phyloP scores from a whole-genome alignment of 37 sponge, comb jelly and placozoan genomes.

The Dysidea cf. avara region DNA sequence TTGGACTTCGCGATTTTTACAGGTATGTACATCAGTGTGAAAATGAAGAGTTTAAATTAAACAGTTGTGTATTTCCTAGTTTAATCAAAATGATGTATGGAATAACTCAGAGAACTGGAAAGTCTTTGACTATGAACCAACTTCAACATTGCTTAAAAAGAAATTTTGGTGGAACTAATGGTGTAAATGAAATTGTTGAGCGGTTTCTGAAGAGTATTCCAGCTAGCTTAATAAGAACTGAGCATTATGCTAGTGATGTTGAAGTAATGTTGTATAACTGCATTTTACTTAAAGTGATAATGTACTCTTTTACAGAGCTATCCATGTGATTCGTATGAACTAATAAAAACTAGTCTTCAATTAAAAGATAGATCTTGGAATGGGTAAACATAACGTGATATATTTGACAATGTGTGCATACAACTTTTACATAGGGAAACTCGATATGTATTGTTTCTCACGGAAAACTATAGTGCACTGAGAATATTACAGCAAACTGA shows the following conservation, averaged over 20 bases:
- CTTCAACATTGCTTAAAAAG: constrained; percentile 76
- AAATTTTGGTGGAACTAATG: constrained; percentile 83
- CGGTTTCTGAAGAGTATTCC: constrained; percentile 12
- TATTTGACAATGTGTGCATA: background rate
- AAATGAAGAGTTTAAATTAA: no score
- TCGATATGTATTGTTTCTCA: constrained; percentile 87
- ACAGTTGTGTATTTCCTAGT: constrained; percentile 43
- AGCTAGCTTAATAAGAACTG: background rate
- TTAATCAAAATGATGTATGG: constrained; percentile 88
- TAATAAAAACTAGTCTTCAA: constrained; percentile 71
- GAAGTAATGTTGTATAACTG: no score
- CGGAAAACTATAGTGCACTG: constrained; percentile 90
- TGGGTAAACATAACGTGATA: constrained; percentile 52
- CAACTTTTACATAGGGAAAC: no score
- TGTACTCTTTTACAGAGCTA: constrained; percentile 30
- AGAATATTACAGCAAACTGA: constrained; percentile 60
- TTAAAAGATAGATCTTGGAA: constrained; percentile 58
- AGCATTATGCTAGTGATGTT: background rate
- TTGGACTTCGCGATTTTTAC: constrained; percentile 96
- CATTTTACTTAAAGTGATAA: background rate
- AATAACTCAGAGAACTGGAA: constrained; percentile 47
- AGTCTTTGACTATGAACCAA: constrained; percentile 41
- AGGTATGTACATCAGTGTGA: constrained; percentile 44
- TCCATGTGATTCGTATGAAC: constrained; percentile 59
- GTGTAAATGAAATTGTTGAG: constrained; percentile 32